Evolutionary conservation across 1,140 invertebrate genomes (phyloP).

Genomic region (Anastatus disparis): DNA sequence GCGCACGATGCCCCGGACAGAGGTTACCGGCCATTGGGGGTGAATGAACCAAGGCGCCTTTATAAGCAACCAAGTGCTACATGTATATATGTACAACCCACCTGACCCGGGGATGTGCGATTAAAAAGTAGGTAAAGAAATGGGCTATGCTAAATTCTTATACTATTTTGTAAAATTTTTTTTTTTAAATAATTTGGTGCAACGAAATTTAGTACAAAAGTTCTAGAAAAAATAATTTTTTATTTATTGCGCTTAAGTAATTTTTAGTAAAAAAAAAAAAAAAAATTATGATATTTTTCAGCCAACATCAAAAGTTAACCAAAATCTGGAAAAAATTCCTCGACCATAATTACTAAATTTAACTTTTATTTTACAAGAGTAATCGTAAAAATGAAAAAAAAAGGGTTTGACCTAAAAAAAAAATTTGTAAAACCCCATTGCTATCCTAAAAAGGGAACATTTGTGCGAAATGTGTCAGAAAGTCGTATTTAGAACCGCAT

Average conservation of each 20-base stretch:
- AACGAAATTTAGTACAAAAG: too few relatives aligned
- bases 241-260: too few relatives aligned
- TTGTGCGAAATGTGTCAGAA: constrained; percentile 32
- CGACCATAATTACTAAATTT: constrained; percentile 6
- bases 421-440: not conserved
- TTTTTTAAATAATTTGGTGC: too few relatives aligned
- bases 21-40: constrained; percentile 4
- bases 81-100: not conserved
- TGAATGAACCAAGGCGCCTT: too few relatives aligned
- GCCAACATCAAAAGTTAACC: not conserved
- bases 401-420: constrained; percentile 11
- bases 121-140: too few relatives aligned
- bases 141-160: too few relatives aligned
- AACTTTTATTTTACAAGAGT: constrained; percentile 8
- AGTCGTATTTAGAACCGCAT: not conserved
- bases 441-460: not conserved
- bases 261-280: too few relatives aligned
- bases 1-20: not conserved
- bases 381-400: constrained; percentile 15
- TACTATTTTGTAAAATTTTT: too few relatives aligned
- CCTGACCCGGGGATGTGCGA: constrained; percentile 8
- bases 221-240: too few relatives aligned
- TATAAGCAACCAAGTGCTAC: too few relatives aligned
- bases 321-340: not conserved
- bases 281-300: too few relatives aligned